These are phyloP conservation scores for Scaptomyza parva DNA, from an alignment of 2,888 invertebrate genomes.

Conservation along the genomic window DNA sequence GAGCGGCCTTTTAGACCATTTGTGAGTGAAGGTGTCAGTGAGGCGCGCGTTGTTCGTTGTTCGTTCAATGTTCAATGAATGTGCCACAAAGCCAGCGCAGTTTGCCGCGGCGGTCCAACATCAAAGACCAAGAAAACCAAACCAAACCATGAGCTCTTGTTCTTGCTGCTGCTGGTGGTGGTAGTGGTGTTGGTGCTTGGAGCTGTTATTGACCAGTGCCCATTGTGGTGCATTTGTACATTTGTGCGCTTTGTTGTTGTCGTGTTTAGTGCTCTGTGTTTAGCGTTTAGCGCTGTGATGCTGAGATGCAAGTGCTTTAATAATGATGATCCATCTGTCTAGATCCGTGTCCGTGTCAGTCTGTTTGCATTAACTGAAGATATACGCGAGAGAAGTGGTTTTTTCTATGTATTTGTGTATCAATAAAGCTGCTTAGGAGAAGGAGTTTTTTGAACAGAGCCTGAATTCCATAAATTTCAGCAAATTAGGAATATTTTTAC, in stretches of 20 bases:
- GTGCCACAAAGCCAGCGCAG: constrained; percentile 27
- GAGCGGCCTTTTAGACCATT: constrained; percentile 76
- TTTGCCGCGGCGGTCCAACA: constrained; percentile 63
- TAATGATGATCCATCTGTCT: constrained; percentile 37
- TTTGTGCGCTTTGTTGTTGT: constrained; percentile 46
- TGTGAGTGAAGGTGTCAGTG: constrained; percentile 70
- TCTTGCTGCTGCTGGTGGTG: constrained; percentile 36
- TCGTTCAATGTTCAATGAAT: constrained; percentile 78
- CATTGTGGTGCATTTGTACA: constrained; percentile 38
- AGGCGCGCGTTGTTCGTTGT: constrained; percentile 51
- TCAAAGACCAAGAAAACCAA: constrained; percentile 66
- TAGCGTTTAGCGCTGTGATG: constrained; percentile 27
- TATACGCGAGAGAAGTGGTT: constrained; percentile 19
- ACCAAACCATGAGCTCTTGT: constrained; percentile 67
- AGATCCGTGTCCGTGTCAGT: constrained; percentile 9
- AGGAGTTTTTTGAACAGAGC: background rate
- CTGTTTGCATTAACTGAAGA: constrained; percentile 21
- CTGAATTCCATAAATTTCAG: too few relatives aligned
- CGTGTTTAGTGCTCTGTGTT: constrained; percentile 21
- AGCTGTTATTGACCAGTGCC: constrained; percentile 47
- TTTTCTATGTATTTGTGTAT: background rate
- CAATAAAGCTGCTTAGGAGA: background rate
- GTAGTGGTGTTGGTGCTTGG: constrained; percentile 29
- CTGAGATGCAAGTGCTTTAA: constrained; percentile 53
- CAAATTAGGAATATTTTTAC: background rate